These are phyloP conservation scores for Zaprionus nigranus DNA, from an alignment of 1,140 invertebrate genomes.

Conservation along the genomic window DNA sequence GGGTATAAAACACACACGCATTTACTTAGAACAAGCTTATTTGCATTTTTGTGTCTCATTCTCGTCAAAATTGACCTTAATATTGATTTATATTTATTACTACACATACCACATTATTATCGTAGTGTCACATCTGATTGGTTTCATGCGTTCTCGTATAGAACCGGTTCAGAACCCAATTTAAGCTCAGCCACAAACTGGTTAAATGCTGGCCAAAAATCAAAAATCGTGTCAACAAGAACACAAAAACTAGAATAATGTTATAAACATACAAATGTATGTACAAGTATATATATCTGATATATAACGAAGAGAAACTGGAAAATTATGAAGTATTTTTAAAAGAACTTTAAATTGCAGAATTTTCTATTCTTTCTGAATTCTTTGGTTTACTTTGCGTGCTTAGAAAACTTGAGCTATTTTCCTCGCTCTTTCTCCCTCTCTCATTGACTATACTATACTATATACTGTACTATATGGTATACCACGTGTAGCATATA, in stretches of 20 bases:
- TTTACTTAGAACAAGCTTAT: neutral
- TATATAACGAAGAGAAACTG: neutral
- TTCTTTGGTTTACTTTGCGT: neutral
- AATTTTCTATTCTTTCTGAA: neutral
- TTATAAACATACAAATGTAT: neutral
- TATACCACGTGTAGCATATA: neutral
- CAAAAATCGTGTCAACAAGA: neutral
- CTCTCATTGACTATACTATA: neutral
- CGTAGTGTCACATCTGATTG: neutral
- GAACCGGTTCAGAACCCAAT: conserved; percentile 23
- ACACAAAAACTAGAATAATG: neutral
- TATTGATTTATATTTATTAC: conserved; percentile 10
- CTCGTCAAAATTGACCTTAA: conserved; percentile 10
- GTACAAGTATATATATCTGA: neutral
- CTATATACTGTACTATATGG: conserved; percentile 2
- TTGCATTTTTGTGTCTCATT: neutral
- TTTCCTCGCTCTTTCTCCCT: neutral
- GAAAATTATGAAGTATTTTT: neutral
- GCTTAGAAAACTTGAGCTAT: neutral
- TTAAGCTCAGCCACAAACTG: conserved; percentile 22
- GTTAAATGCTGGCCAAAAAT: conserved; percentile 18
- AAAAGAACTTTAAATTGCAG: neutral
- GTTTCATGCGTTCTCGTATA: neutral
- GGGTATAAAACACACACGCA: neutral
- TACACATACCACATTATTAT: conserved; percentile 2